Conservation (phyloP, 64 coral and sea anemone species). For the Catalaphyllia jardinei region DNA sequence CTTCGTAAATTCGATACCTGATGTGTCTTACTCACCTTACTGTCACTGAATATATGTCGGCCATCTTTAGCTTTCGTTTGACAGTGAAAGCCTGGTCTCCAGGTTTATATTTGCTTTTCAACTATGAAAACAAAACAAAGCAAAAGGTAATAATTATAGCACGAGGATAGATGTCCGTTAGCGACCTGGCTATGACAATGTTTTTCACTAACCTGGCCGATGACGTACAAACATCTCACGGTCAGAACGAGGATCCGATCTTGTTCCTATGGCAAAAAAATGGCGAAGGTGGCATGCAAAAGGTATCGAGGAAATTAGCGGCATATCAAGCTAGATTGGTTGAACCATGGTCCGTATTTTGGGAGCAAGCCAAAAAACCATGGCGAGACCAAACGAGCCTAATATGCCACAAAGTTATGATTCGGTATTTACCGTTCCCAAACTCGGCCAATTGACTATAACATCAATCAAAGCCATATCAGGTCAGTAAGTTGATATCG, state of each 20-base stretch:
- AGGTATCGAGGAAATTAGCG: not conserved
- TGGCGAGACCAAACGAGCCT: too few species aligned
- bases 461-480: too few species aligned
- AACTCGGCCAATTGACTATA: too few species aligned
- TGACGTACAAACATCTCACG: slow-evolving; percentile 24
- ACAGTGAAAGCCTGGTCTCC: not conserved
- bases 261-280: slow-evolving; percentile 31
- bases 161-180: not conserved
- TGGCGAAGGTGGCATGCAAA: not conserved
- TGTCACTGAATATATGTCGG: slow-evolving; percentile 29
- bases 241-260: slow-evolving; percentile 35
- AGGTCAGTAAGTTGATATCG: too few species aligned
- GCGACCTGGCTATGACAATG: too few species aligned
- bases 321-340: too few species aligned
- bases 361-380: too few species aligned
- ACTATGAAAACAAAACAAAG: not conserved
- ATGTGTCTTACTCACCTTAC: slow-evolving; percentile 12
- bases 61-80: slow-evolving; percentile 35
- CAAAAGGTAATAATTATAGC: not conserved
- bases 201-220: slow-evolving; percentile 13
- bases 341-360: too few species aligned
- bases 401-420: too few species aligned
- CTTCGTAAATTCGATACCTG: too few species aligned
- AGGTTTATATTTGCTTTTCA: not conserved
- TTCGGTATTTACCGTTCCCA: too few species aligned